Base-by-base conservation (phyloP, 2,113 vertebrate species). In the Dipodomys ordii region DNA sequence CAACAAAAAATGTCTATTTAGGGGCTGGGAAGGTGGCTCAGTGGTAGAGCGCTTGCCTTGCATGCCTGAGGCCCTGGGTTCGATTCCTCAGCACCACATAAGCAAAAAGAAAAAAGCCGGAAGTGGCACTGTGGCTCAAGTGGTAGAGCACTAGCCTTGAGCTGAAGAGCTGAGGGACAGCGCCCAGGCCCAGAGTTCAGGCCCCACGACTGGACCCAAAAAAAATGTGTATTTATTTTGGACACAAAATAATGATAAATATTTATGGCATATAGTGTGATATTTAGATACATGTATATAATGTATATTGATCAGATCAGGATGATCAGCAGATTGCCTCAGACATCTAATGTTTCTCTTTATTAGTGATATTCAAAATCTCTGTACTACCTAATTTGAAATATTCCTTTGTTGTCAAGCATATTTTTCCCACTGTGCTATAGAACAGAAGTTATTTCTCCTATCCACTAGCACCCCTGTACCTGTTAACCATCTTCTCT, bases 141-240 rank as follows among this genome's bases (percentile, higher is more conserved):
- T 62, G 20, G 60, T 62, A 62, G 60, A 62, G 60, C 16, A 18
- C 60, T 22, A 19, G 60, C 60, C 12, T 49, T 49, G 49, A 49
- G 49, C 12, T 9, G 12, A 49, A 49, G 12, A 49, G 49, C 49
- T 49, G 9, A 49, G 49, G 49, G 49, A 49, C 49, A 49, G 12
- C 49, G 12, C 49, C 49, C 60, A 62, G 60, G 20, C 60, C 60
- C 60, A 16, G 60, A 62, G 60, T 62, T 62, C 20, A 62, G 16
- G 20, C 16, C 60, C 60, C 60, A 62, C 3, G 15, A 22, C 60
- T 15, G 39, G 39, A 62, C 60, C 60, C 60, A 62, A 20, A 62
- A 72, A 69, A 82, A 82, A 87, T 16, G 30, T 23, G 39, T 74
- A 74, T 83, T 49, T 53, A 23, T 83, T 91, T 84, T 78, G 77